Percentiles rank a stretch among this genome's conserved stretches.
phyloP scores from a whole-genome alignment of 2,797 vertebrate species.

The Psittacula echo region DNA sequence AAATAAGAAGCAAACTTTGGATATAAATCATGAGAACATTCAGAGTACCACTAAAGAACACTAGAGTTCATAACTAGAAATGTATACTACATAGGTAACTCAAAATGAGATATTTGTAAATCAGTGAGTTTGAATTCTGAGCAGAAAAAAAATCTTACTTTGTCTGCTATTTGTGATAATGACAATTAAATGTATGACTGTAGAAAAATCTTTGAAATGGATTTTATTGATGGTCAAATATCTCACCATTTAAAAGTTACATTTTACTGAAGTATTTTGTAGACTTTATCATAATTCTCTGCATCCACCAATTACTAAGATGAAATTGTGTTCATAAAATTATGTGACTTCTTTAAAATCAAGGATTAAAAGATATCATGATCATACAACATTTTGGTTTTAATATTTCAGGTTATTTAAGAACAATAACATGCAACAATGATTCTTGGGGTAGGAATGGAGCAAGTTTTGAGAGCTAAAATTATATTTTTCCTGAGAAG shows the following conservation, averaged over 20 bases:
- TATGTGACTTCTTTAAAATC: not conserved
- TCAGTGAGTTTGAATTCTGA: not conserved
- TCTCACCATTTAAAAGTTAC: not conserved
- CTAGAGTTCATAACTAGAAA: not conserved
- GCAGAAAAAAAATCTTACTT: not conserved
- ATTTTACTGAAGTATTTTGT: not conserved
- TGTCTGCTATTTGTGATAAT: not conserved
- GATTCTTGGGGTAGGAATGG: not conserved
- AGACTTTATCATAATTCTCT: not conserved
- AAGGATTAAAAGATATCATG: not conserved
- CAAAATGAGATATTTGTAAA: not conserved
- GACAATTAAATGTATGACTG: not conserved
- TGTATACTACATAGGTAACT: not conserved
- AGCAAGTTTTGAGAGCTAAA: not conserved
- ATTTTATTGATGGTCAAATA: not conserved
- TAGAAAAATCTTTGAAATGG: not conserved
- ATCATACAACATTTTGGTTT: not conserved
- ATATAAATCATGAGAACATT: not conserved
- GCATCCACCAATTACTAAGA: not conserved
- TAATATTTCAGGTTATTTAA: not conserved
- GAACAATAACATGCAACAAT: not conserved
- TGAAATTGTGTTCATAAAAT: not conserved
- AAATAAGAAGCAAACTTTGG: not conserved
- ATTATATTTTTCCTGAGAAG: slow-evolving; percentile 25
- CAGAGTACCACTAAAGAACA: not conserved